Evolutionary conservation across 30 jellyfish, hydroid and myxozoan species (phyloP), one percentile per base, ranked within the genome.

Genomic region (Aurelia aurita complex sp. Pacific): DNA sequence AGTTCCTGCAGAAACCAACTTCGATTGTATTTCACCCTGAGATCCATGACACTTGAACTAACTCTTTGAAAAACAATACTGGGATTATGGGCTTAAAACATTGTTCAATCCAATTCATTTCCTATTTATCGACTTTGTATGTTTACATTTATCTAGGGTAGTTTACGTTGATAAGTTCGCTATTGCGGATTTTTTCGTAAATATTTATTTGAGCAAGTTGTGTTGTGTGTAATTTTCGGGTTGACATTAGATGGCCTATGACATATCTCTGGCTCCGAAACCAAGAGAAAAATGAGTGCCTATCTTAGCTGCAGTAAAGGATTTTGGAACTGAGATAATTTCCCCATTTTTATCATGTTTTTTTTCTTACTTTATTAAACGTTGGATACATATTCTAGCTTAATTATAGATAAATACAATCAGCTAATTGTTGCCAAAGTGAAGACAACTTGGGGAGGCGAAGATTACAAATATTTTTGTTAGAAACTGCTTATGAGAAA

Each of bases 51-150:
- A 32, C 18, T 40, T 10, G 29, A 18, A 3, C 8, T 15, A 4
- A 12, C 66, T 11, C 34, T 71, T 53, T 77, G 73, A 72, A 60
- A 83, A 83, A 83, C 92, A 79, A 69, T 83, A 66, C 79, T 16
- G 55, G 85, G 92, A 83, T 83, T 83, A 83, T 29, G 35, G 74
- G 79, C 77, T 77, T 61, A 50, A 54, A 33, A 34, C 52, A 14
- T 71, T 61, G 77, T 61, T 83, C 76, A 59, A 64, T 70, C 73
- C 85, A 83, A 71, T 65, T 82, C 91, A 69, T 53, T 60, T 55
- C 91, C 78, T 60, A 60, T 77, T 77, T 66, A 60, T 77, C 74
- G 74, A 62, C 62, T 60, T 77, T 53, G 69, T 79, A 77, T 60
- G 46, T 77, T 60, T n/a, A n/a, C n/a, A n/a, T n/a, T n/a, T 23